Evolutionary conservation across 2,888 invertebrate species (phyloP).

Genomic region (Digitonthophagus gazella): DNA sequence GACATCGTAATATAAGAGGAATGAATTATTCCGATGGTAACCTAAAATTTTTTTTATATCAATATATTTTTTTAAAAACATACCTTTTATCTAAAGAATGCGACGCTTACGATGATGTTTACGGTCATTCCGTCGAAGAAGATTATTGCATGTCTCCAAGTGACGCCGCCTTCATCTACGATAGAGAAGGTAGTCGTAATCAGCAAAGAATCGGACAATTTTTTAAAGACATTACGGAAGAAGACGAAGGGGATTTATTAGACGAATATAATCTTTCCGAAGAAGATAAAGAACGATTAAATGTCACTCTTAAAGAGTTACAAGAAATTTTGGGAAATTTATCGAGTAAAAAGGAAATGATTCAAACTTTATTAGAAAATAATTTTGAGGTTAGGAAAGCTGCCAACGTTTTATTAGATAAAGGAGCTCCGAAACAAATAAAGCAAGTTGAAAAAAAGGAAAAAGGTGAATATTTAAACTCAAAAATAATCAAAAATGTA

Average conservation of each 20-base stretch:
- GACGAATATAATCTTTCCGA: conserved; percentile 54
- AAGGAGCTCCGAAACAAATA: conserved; percentile 33
- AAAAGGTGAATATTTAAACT: conserved; percentile 48
- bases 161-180: conserved; percentile 81
- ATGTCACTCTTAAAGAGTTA: conserved; percentile 82
- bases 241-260: conserved; percentile 54
- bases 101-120: conserved; percentile 86
- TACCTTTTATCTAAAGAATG: too few species aligned
- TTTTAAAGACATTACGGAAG: conserved; percentile 73
- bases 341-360: conserved; percentile 69
- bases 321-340: conserved; percentile 60
- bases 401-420: conserved; percentile 63
- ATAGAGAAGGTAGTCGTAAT: conserved; percentile 61
- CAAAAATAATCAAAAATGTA: too few species aligned
- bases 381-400: conserved; percentile 72
- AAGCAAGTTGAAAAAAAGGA: conserved; percentile 36
- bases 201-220: conserved; percentile 74
- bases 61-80: too few species aligned
- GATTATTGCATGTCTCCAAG: conserved; percentile 88
- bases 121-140: conserved; percentile 93
- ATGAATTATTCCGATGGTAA: too few species aligned
- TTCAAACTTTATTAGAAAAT: conserved; percentile 68
- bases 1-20: too few species aligned
- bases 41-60: too few species aligned
- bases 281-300: conserved; percentile 69